Conservation (phyloP, 2,113 vertebrate genomes). For the Cynopterus brachyotis region DNA sequence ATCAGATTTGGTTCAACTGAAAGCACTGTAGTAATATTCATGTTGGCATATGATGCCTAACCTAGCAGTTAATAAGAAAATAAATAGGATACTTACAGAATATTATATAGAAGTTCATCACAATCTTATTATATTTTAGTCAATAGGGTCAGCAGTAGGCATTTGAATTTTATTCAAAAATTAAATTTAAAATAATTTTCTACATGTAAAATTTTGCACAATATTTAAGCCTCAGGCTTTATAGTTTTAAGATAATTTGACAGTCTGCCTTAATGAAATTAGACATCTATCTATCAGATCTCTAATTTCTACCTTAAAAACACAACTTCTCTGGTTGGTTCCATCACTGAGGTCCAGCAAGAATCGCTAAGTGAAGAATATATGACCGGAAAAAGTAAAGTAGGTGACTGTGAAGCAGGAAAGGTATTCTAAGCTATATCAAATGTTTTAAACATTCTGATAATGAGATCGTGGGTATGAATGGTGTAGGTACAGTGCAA, state of each 20-base stretch:
- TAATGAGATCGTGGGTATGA: neutral
- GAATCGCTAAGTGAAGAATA: neutral
- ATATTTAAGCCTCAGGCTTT: neutral
- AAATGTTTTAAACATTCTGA: neutral
- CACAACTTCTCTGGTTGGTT: neutral
- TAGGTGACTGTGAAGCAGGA: neutral
- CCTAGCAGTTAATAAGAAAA: neutral
- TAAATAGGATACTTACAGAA: neutral
- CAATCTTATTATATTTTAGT: neutral
- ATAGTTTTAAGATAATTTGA: neutral
- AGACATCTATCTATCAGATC: neutral
- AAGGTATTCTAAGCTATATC: neutral
- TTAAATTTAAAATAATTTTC: neutral
- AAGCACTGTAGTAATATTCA: neutral
- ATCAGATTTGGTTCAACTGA: neutral
- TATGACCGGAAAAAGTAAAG: neutral
- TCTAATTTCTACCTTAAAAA: neutral
- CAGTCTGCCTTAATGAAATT: neutral
- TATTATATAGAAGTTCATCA: neutral
- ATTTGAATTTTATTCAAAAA: neutral
- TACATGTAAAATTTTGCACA: neutral
- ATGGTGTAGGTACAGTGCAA: neutral
- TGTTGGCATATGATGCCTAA: neutral
- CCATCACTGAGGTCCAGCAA: fast-evolving
- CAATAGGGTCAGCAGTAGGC: neutral